These are phyloP conservation scores for Amphipoea lucens DNA, from an alignment of 2,888 invertebrate species.

Conservation along the genomic window DNA sequence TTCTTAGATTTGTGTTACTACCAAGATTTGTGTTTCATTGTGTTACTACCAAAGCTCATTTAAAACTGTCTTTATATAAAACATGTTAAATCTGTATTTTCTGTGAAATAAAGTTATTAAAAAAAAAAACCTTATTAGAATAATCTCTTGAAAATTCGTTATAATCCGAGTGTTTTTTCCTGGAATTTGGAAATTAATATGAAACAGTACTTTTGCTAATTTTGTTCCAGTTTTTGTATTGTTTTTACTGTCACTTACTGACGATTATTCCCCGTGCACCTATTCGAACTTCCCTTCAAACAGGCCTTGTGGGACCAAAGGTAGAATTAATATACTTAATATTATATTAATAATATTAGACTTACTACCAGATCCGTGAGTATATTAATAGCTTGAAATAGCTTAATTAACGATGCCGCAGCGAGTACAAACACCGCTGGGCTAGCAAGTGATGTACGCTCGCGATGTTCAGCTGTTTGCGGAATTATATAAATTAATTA, in stretches of 20 bases:
- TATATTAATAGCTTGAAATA: constrained; percentile 63
- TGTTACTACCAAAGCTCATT: too few species aligned
- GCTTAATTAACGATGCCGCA: constrained; percentile 68
- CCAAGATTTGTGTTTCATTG: too few species aligned
- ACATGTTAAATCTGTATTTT: too few species aligned
- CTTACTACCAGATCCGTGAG: constrained; percentile 56
- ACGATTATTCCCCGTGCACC: background rate
- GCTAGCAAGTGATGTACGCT: constrained; percentile 41
- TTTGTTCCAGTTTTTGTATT: background rate
- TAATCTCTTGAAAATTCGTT: background rate
- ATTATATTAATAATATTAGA: constrained; percentile 34
- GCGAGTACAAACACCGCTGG: constrained; percentile 43
- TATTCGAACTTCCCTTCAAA: background rate
- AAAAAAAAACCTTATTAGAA: background rate
- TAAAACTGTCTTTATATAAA: too few species aligned
- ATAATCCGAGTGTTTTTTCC: background rate
- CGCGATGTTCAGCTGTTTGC: constrained; percentile 3
- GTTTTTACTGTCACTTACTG: background rate
- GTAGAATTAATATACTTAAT: constrained; percentile 14
- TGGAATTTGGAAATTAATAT: background rate
- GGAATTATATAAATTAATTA: constrained; percentile 2
- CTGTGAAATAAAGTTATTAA: too few species aligned
- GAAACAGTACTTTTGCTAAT: background rate
- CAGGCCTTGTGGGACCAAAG: background rate
- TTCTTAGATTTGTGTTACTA: too few species aligned